These are phyloP conservation scores for Aphodius granarius DNA, from an alignment of 2,888 invertebrate genomes.

Conservation along the genomic window DNA sequence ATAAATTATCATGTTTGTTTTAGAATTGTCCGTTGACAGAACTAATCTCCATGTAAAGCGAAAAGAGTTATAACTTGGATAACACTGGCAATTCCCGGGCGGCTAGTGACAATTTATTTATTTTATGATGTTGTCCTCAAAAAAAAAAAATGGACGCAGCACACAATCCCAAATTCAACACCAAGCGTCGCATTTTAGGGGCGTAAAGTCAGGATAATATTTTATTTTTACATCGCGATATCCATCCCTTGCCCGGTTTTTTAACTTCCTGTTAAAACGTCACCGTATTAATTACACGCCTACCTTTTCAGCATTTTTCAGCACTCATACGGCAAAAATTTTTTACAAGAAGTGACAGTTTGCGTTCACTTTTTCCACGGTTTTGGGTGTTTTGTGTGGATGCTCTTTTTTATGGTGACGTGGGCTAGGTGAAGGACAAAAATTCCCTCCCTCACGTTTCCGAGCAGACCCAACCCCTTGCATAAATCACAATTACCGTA, in stretches of 20 bases:
- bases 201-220: background rate
- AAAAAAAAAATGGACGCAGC: background rate
- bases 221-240: background rate
- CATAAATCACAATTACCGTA: slow-evolving; percentile 21
- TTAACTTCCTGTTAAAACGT: background rate
- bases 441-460: too few relatives aligned
- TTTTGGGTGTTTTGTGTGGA: background rate
- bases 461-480: too few relatives aligned
- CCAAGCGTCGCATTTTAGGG: background rate
- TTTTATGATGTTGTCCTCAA: background rate
- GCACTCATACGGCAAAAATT: background rate
- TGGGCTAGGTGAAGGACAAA: background rate
- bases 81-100: background rate
- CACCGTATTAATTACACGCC: background rate
- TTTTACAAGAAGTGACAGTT: background rate
- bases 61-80: background rate
- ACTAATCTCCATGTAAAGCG: background rate
- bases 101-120: background rate
- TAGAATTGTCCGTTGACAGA: background rate
- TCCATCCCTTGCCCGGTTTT: background rate
- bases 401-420: background rate
- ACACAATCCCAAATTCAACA: background rate
- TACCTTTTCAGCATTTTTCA: background rate
- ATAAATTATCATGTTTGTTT: background rate
- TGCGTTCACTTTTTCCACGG: background rate